Evolutionary conservation across 2,113 vertebrate genomes (phyloP), one percentile per base, ranked within the genome.

Genomic region (Coptodon bakossiorum): DNA sequence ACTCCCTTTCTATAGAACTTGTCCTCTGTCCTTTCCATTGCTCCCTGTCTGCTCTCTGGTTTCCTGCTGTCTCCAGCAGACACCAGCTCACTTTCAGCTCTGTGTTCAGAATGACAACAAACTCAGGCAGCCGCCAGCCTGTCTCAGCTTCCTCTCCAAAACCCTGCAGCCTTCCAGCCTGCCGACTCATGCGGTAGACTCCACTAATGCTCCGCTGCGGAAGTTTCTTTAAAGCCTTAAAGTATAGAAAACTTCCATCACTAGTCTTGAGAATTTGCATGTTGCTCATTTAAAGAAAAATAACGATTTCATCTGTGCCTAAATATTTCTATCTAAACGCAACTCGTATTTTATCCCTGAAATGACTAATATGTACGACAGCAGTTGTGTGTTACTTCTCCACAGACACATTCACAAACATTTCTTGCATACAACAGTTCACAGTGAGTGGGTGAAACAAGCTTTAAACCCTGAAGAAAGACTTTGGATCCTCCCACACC

Each of bases 61-160:
- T 94, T 93, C 90, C 93, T 93, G 89, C 86, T 43, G 43, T 89
- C 90, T 89, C 90, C 76, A 73, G 88, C 92, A 94, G 92, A 91
- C 93, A 92, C 86, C 88, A 76, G 92, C 90, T 93, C 85, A 83
- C 88, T 94, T 91, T 93, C 92, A 90, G 86, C 88, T 79, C 90
- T 95, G 93, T 93, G 91, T 95, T 89, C 91, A 82, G 95, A 95
- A 96, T 95, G 92, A 95, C 94, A 95, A 95, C 92, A 91, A 91
- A 93, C 89, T 90, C 90, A 66, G 86, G 73, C 89, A 89, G 89
- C 90, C 82, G 57, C 89, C 90, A 92, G 90, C 87, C 86, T 86
- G 88, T 88, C 91, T 94, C 93, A 56, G 81, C 93, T 90, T 90
- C 86, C 85, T 79, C 86, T 79, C 90, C 78, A 71, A 94, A 91